Base-by-base conservation (phyloP, 2,888 invertebrate genomes). In the Eupeodes luniger region DNA sequence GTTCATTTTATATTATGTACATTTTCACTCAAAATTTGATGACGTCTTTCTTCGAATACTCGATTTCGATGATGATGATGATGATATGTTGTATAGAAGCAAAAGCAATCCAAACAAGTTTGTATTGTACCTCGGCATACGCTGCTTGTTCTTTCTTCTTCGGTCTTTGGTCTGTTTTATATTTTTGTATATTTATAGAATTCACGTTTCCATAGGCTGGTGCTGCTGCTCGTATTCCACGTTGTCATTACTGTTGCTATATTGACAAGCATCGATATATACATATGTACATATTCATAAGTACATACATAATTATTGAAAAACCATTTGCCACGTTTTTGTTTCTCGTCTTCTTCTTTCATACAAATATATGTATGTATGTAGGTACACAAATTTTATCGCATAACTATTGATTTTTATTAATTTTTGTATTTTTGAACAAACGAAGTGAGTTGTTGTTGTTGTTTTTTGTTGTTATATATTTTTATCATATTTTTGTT, bases 291-390 rank as follows among this genome's bases (percentile, higher is more conserved):
- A 64, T 59, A 53, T 4, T 0, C 12, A 40, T 16, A 19, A 19
- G 19, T 55, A 69, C 11, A 40, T 62, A 79, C 34, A 82, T 64
- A 82, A 76, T 72, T 83, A 76, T 72, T 83, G 51, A 57, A 81
- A 69, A 16, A 34, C 11, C 67, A 75, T 76, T 86, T 75, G 77
- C 87, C 80, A 87, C 76, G 76, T 40, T 83, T 83, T 64, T 66
- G 76, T 40, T 83, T 83, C 59, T 66, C 27, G 27, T 27, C 27
- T 27, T 27, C 27, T 59, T 11, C 27, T 57, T 82, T 77, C 82
- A 64, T 55, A 64, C 49, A 61, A 61, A 27, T 27, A 27, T 27
- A 27, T 2, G 2, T 27, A 27, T 27, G 19, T 19, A 27, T 27
- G 3, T n/a, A 59, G n/a, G 55, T 70, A 55, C 72, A 16, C 40